These are phyloP conservation scores for Dasysyrphus albostriatus DNA, from an alignment of 2,888 invertebrate species.

Conservation along the genomic window DNA sequence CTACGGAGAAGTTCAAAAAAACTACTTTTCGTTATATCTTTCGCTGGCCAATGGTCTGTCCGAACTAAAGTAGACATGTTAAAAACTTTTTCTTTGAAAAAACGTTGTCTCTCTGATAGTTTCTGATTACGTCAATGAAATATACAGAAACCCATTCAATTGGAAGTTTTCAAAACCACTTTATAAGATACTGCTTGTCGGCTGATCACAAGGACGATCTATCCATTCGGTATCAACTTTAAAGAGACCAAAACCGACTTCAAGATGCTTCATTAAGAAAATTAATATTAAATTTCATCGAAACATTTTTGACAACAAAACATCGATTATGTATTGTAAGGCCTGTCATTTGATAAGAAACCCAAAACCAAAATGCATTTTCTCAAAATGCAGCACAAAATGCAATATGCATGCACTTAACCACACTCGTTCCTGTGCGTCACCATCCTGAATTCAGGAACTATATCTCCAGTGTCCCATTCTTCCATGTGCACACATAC, in stretches of 20 bases:
- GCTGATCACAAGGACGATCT: neutral
- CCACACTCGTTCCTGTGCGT: neutral
- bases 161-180: neutral
- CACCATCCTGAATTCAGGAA: constrained; percentile 29
- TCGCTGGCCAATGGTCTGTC: no score
- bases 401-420: constrained; percentile 31
- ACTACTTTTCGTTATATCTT: no score
- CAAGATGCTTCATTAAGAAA: neutral
- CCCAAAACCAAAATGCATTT: constrained; percentile 32
- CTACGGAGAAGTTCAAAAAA: no score
- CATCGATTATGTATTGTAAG: constrained; percentile 21
- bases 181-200: neutral
- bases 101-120: neutral
- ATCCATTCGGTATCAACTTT: neutral
- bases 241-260: constrained; percentile 4
- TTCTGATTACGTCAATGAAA: neutral
- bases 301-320: constrained; percentile 22
- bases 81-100: no score
- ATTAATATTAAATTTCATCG: constrained; percentile 27
- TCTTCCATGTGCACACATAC: neutral
- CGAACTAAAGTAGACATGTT: no score
- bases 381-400: constrained; percentile 13
- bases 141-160: neutral
- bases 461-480: constrained; percentile 6
- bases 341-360: constrained; percentile 22